Base-by-base conservation (phyloP, 2,888 invertebrate genomes). In the Sarcophaga subvicina region DNA sequence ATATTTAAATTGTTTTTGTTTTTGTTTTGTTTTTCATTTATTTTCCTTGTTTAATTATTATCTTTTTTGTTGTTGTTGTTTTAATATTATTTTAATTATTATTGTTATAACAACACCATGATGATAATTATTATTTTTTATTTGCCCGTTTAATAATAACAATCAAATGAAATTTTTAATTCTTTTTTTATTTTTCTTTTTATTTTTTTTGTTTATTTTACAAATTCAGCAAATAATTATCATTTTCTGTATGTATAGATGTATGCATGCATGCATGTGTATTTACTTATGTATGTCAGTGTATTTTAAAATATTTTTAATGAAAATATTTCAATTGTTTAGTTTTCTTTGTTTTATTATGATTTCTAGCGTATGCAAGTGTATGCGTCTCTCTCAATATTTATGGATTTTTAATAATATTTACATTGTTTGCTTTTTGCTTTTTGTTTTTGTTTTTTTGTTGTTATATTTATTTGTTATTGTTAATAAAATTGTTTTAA, bases 401-500 rank as follows among this genome's bases (percentile, higher is more conserved):
- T 63, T 25, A 63, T 71, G 64, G 3, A 69, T 54, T 79, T 75
- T 59, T 47, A 2, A 69, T 64, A 66, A 77, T 83, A 83, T 79
- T 83, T 83, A 76, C 79, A 79, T 73, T 54, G 49, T 25, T 62
- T 47, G 3, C 11, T 47, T 69, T 54, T 82, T 47, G 12, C 71
- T 63, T 37, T 8, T 27, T 27, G 27, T 6, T 27, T 27, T 27
- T 27, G n/a, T n/a, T n/a, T n/a, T 22, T 22, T 22, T 22, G 37
- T 82, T 70, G 70, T 14, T 76, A 70, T 82, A 82, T 77, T 37
- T 37, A 37, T 59, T 49, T 25, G n/a, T 72, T 72, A 75, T 71
- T 62, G 22, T 70, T 72, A 37, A 73, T 27, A 82, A 79, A 47
- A 66, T 71, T 66, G 72, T 82, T 79, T 66, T 8, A 80, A 80